phyloP scores from a whole-genome alignment of 1,140 invertebrate genomes.

The Leptinotarsa undecemlineata region DNA sequence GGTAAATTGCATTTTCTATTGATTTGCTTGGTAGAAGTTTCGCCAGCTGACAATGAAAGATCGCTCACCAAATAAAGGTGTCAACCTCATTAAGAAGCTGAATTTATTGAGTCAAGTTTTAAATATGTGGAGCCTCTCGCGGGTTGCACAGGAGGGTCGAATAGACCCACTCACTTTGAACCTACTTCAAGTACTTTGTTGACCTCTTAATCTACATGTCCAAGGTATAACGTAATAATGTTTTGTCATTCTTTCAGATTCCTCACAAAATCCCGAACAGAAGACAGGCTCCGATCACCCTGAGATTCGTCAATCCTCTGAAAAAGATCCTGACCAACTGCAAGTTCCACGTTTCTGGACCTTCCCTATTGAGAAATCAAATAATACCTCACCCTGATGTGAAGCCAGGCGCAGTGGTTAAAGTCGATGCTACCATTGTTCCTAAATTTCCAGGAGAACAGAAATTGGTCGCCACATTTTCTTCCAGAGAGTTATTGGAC shows the following conservation, averaged over 20 bases:
- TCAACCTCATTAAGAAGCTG: too few species aligned
- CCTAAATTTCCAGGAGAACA: conserved; percentile 60
- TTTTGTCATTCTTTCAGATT: conserved; percentile 57
- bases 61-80: too few species aligned
- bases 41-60: too few species aligned
- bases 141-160: too few species aligned
- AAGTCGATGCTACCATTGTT: conserved; percentile 60
- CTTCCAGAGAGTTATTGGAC: conserved; percentile 67
- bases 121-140: too few species aligned
- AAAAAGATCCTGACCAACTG: conserved; percentile 65
- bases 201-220: too few species aligned
- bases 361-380: conserved; percentile 65
- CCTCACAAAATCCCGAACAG: conserved; percentile 62
- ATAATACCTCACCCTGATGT: conserved; percentile 61
- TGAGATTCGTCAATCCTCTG: conserved; percentile 74
- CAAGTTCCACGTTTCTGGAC: conserved; percentile 69
- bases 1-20: too few species aligned
- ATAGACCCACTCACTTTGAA: too few species aligned
- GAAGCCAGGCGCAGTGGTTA: conserved; percentile 58
- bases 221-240: neutral
- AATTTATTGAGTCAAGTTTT: too few species aligned
- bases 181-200: too few species aligned
- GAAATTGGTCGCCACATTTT: conserved; percentile 67
- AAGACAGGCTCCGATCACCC: conserved; percentile 58
- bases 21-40: too few species aligned